These are phyloP conservation scores for Agapornis roseicollis DNA, from an alignment of 2,113 vertebrate species.

Conservation along the genomic window DNA sequence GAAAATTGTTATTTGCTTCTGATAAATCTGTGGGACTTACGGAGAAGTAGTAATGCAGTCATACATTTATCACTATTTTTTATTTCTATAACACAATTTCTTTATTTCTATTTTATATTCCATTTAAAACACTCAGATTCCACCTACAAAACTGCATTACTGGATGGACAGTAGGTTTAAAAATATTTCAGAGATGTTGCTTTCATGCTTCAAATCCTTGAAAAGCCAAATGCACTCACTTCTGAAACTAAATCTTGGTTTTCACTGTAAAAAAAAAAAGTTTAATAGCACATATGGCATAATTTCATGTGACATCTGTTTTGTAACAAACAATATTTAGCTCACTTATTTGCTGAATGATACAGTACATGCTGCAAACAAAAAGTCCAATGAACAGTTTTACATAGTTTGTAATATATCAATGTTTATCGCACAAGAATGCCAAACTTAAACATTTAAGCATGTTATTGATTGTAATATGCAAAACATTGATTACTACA, in stretches of 20 bases:
- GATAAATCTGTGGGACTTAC: background rate
- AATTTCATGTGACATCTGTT: conserved; percentile 89
- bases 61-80: background rate
- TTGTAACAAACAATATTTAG: conserved; percentile 89
- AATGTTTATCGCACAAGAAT: conserved; percentile 81
- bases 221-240: conserved; percentile 73
- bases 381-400: conserved; percentile 82
- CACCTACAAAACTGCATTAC: conserved; percentile 57
- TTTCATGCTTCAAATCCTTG: conserved; percentile 77
- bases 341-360: conserved; percentile 87
- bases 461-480: conserved; percentile 79
- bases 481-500: conserved; percentile 80
- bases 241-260: conserved; percentile 77
- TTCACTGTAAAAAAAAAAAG: conserved; percentile 71
- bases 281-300: conserved; percentile 88
- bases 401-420: conserved; percentile 80
- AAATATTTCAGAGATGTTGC: conserved; percentile 72
- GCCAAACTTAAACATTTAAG: conserved; percentile 80
- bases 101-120: no score
- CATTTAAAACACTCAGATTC: conserved; percentile 14
- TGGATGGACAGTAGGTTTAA: conserved; percentile 67
- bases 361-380: conserved; percentile 83
- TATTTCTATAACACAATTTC: no score
- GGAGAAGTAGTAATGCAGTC: background rate
- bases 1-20: background rate